A percentile compares a stretch with the other conserved stretches of the same genome.
phyloP scores from a whole-genome alignment of 1,140 invertebrate genomes.

The Samia ricini region DNA sequence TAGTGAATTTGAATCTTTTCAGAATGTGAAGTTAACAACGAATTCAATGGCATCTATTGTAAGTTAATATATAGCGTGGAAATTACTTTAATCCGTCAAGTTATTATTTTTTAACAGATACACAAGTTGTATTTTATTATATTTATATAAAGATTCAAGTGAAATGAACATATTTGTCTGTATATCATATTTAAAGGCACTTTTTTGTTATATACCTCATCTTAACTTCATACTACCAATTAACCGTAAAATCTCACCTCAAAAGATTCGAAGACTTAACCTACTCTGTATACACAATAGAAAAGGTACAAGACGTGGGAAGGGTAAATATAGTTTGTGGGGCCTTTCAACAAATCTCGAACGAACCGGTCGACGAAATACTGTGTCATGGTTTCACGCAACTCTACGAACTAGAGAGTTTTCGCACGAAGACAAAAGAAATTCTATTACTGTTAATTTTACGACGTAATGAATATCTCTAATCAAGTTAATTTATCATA shows the following conservation, averaged over 20 bases:
- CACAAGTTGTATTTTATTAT: too few species aligned
- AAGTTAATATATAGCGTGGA: too few species aligned
- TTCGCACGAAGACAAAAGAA: not conserved
- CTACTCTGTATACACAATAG: not conserved
- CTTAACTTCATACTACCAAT: not conserved
- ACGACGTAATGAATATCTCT: too few species aligned
- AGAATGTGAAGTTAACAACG: too few species aligned
- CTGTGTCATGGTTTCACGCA: not conserved
- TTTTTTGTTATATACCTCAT: not conserved
- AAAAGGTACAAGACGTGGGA: slow-evolving; percentile 28
- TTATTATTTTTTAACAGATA: too few species aligned
- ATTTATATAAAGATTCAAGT: too few species aligned
- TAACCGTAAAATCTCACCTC: not conserved
- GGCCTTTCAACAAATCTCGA: slow-evolving; percentile 13
- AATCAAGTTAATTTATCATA: too few species aligned
- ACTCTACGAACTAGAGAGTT: not conserved
- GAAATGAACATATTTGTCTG: not conserved
- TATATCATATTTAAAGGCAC: not conserved
- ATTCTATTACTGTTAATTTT: not conserved
- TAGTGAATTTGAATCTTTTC: too few species aligned
- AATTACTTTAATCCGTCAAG: too few species aligned
- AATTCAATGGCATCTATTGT: too few species aligned
- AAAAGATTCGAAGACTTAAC: not conserved
- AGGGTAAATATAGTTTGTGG: slow-evolving; percentile 28
- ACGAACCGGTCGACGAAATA: slow-evolving; percentile 7